Percentiles rank a stretch among this genome's conserved stretches.
Conservation (phyloP, 1,140 invertebrate genomes). For the Drosophila sp. region DNA sequence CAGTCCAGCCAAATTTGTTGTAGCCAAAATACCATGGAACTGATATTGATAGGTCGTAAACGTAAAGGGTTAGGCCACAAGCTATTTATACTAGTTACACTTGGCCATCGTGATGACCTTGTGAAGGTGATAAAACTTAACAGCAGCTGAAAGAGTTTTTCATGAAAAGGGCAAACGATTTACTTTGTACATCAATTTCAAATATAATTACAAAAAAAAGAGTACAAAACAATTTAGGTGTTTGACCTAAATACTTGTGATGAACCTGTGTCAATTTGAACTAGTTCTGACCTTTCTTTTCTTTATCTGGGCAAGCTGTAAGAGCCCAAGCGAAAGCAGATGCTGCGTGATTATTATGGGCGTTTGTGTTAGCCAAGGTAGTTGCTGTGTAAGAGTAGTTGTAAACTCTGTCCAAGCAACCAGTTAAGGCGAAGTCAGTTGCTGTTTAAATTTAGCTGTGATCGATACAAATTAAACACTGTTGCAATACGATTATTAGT, state of each 20-base stretch:
- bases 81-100: constrained; percentile 15
- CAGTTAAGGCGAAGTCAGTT: too few relatives aligned
- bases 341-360: too few relatives aligned
- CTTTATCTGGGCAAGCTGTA: too few relatives aligned
- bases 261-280: not conserved
- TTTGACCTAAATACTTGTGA: not conserved
- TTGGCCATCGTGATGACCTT: constrained; percentile 4
- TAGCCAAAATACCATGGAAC: constrained; percentile 22
- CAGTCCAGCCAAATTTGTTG: constrained; percentile 24
- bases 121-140: constrained; percentile 8
- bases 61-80: constrained; percentile 13
- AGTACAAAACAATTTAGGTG: not conserved
- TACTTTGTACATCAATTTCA: not conserved
- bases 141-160: not conserved
- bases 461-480: too few relatives aligned
- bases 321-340: too few relatives aligned
- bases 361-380: too few relatives aligned
- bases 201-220: constrained; percentile 3
- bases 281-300: too few relatives aligned
- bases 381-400: too few relatives aligned
- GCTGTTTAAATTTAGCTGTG: too few relatives aligned
- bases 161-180: constrained; percentile 1
- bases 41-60: constrained; percentile 44
- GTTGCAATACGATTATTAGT: too few relatives aligned
- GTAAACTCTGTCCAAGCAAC: too few relatives aligned